phyloP scores from a whole-genome alignment of 1,140 invertebrate genomes.

The Hydropsyche tenuis region DNA sequence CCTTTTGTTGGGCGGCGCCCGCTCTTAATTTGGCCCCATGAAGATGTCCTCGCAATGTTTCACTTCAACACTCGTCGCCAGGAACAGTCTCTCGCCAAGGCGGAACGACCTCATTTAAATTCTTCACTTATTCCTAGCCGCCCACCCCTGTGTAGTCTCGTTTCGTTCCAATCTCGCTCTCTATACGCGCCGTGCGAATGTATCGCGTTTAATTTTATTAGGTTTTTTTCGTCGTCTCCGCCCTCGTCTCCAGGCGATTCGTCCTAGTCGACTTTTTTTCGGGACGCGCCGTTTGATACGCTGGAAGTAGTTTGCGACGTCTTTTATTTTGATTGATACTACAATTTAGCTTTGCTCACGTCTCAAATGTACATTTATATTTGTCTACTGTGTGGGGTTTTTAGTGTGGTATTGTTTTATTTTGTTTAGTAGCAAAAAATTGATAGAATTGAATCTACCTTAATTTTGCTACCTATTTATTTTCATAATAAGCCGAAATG shows the following conservation, averaged over 20 bases:
- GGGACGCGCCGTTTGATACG: background rate
- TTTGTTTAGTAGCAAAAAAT: no score
- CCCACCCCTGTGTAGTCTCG: background rate
- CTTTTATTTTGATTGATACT: no score
- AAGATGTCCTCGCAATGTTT: conserved; percentile 23
- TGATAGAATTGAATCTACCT: no score
- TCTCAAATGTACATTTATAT: no score
- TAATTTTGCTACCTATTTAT: no score
- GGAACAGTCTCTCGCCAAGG: background rate
- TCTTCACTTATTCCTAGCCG: background rate
- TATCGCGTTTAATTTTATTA: background rate
- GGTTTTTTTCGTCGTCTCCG: background rate
- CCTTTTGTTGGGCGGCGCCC: conserved; percentile 13
- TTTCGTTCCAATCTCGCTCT: no score
- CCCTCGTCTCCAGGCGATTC: background rate
- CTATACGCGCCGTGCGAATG: no score
- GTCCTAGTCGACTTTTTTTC: background rate
- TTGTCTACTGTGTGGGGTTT: no score
- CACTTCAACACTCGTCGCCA: conserved; percentile 7
- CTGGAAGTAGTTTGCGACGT: no score
- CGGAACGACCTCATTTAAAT: conserved; percentile 17
- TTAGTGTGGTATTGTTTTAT: no score
- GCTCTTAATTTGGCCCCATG: conserved; percentile 34
- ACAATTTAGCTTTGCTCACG: no score
- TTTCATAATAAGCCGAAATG: no score